Evolutionary conservation across 2,797 vertebrate genomes (phyloP), one percentile per base, ranked within the genome.

Genomic region (Gobionotothen gibberifrons): DNA sequence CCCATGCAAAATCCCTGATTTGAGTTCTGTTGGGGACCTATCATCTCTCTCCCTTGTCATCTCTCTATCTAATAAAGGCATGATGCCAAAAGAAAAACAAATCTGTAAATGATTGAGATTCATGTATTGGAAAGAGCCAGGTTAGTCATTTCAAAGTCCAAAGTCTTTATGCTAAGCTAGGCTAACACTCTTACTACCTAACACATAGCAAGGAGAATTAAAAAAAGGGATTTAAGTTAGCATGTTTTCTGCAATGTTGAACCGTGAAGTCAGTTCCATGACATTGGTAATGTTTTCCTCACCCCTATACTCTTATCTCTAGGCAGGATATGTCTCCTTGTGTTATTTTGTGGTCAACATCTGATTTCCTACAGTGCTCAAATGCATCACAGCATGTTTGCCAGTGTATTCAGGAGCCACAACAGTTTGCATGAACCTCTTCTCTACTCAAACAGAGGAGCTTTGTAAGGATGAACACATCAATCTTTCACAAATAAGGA

Each of bases 401-500:
- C 42, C 62, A 53, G 55, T 79, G n/a, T 48, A 43, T 61, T 56
- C 15, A 47, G 36, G 61, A 52, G 36, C 19, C 52, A 46, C 32
- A 49, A 58, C 16, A 36, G 29, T 63, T 80, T 59, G 40, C 36
- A 51, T 51, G 39, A 47, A 66, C 15, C 22, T 26, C 44, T 66
- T 19, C 21, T 52, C 22, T 61, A 2, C 55, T 46, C 43, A n/a
- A 61, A 61, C 66, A 48, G 16, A 22, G 42, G 26, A 44, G 59
- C 67, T 74, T 78, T 78, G 82, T 82, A 8, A 49, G 52, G 29
- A 75, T 7, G 21, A 19, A 55, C 43, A 78, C 79, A 83, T 86
- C 72, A 78, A 72, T 86, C 42, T 42, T 42, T 17, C 44, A 67
- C 8, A 19, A 83, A 72, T 79, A 36, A 68, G 32, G 77, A 65